Evolutionary conservation across 2,797 vertebrate species (phyloP), one percentile per base, ranked within the genome.

Genomic region (Liparis tanakae): DNA sequence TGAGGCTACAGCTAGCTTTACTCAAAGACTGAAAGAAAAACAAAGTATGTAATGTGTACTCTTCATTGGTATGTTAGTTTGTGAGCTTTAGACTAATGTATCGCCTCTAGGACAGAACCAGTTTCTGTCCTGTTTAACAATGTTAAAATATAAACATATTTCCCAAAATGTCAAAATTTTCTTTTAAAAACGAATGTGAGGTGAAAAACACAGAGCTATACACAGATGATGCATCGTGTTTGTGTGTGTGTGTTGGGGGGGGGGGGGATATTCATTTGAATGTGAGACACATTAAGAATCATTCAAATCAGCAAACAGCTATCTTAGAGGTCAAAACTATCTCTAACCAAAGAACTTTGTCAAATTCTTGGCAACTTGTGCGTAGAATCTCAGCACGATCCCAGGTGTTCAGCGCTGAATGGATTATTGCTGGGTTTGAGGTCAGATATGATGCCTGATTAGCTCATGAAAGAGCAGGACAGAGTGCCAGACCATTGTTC

Each of bases 401-500:
- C 72, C 85, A 91, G 91, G 89, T 90, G 90, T 84, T 91, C 43
- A 3, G 72, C 0, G 57, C 58, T 68, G 79, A 85, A 80, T 86
- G 91, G 87, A 89, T 87, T 87, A 88, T 81, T 89, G 89, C 87
- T 88, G 85, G 63, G 82, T 87, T 87, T 85, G 82, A 89, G 92
- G 91, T 92, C 89, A 87, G 88, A 91, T 89, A 86, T 85, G 91
- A 93, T 88, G 85, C 84, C 92, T 90, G 90, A 91, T 92, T 91
- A 91, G 87, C 88, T 88, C 90, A 89, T 93, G 91, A 95, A 94
- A 93, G 91, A 89, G 83, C 80, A 77, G 82, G 76, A 91, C 80
- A 75, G 79, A 70, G 84, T 93, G 93, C 92, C 94, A 94, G 87
- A 78, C 89, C 88, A 95, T 95, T 95, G 95, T 95, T 95, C 88